Evolutionary conservation across 2,888 invertebrate species (phyloP), one percentile per base, ranked within the genome.

Genomic region (Acronicta leporina): DNA sequence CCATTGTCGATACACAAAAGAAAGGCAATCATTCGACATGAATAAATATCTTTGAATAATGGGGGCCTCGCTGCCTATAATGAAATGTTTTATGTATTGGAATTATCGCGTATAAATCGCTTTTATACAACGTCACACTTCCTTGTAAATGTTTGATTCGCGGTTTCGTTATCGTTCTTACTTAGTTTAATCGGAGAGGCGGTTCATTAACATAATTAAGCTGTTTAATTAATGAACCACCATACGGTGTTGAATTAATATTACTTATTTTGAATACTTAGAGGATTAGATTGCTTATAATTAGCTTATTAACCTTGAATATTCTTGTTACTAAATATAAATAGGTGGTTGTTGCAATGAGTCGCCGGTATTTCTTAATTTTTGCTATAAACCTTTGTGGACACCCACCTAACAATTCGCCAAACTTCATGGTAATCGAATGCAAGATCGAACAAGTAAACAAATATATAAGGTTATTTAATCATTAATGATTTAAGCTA

Each of bases 1-100:
- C 90, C 89, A 91, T 94, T 94, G 94, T 94, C 87, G 87, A 87
- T 86, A 77, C 88, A 94, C 94, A 94, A 94, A 94, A 89, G 93
- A 93, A 92, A 94, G 91, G 94, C 90, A 92, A 94, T 94, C 93
- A 92, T 92, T 94, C 92, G 92, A 93, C 94, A 92, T 92, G 93
- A 94, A 94, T 94, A 93, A 93, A 93, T 92, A 92, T 94, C 91
- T 92, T 92, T 92, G 92, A 94, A 91, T 94, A 94, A 94, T 94
- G 88, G 88, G 73, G 79, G 82, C 85, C 83, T 80, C 86, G 84
- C 85, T 87, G 91, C 89, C 84, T 88, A 87, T 91, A 94, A 90
- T 92, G 90, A 92, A 94, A 94, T 92, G 91, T 92, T 93, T 93
- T 91, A 92, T 91, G 92, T 92, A 89, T 90, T 81, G 86, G 82